These are phyloP conservation scores for Steinernema carpocapsae DNA, from an alignment of 2,888 invertebrate genomes.

Conservation along the genomic window DNA sequence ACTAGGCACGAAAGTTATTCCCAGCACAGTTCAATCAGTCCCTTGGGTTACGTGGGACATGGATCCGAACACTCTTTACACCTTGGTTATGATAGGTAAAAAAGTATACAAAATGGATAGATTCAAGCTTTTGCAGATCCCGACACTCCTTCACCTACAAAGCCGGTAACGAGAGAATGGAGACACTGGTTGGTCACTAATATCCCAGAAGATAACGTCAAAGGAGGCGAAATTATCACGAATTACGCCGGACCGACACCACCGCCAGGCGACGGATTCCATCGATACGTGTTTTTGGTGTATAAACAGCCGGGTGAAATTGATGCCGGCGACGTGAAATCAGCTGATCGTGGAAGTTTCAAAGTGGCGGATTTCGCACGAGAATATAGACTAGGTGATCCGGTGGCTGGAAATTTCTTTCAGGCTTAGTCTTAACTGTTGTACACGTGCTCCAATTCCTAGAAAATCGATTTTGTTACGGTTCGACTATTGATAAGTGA, in stretches of 20 bases:
- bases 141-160: slow-evolving; percentile 84
- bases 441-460: too few relatives aligned
- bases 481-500: too few relatives aligned
- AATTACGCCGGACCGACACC: slow-evolving; percentile 84
- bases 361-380: slow-evolving; percentile 80
- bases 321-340: slow-evolving; percentile 69
- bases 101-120: not conserved
- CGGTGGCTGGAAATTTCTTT: slow-evolving; percentile 86
- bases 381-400: slow-evolving; percentile 80
- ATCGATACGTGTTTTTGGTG: slow-evolving; percentile 81
- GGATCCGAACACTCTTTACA: slow-evolving; percentile 75
- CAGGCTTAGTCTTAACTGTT: slow-evolving; percentile 49
- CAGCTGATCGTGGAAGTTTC: slow-evolving; percentile 74
- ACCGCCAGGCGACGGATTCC: slow-evolving; percentile 75
- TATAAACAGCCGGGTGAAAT: slow-evolving; percentile 76
- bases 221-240: slow-evolving; percentile 78
- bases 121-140: slow-evolving; percentile 75
- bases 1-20: slow-evolving; percentile 68
- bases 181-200: slow-evolving; percentile 89
- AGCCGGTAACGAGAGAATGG: slow-evolving; percentile 84
- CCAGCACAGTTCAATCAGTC: slow-evolving; percentile 74
- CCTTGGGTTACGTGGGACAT: slow-evolving; percentile 77
- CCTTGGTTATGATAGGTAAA: slow-evolving; percentile 82
- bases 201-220: slow-evolving; percentile 79
- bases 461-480: too few relatives aligned